phyloP scores from a whole-genome alignment of 2,797 vertebrate genomes.

The Cuculus canorus region DNA sequence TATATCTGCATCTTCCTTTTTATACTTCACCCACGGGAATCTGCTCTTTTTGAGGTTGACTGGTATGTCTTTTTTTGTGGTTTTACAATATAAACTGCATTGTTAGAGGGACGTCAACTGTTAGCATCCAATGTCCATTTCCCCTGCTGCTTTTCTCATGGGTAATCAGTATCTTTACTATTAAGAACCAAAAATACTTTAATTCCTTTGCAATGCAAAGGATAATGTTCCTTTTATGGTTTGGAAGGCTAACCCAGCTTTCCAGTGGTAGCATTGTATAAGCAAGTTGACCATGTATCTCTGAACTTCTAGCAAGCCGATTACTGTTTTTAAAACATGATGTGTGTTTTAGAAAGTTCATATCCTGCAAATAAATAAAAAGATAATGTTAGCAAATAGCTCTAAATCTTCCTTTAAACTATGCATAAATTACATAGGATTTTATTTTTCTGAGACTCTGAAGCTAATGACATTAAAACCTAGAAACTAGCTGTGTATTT shows the following conservation, averaged over 20 bases:
- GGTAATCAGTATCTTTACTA: background rate
- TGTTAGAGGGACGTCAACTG: background rate
- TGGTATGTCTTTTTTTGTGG: background rate
- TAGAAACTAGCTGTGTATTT: background rate
- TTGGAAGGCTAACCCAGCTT: slow-evolving; percentile 4
- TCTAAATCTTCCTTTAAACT: background rate
- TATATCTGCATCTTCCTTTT: background rate
- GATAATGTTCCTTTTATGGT: background rate
- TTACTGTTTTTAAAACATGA: background rate
- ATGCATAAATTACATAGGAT: background rate
- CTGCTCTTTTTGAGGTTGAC: background rate
- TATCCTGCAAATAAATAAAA: background rate
- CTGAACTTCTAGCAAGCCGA: background rate
- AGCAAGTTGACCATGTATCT: background rate
- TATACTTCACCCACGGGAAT: background rate
- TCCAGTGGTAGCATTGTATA: background rate
- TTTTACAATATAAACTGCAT: background rate
- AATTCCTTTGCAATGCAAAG: background rate
- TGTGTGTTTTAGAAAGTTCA: background rate
- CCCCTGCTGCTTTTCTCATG: background rate
- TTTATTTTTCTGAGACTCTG: background rate
- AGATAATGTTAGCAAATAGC: background rate
- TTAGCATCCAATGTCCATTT: background rate
- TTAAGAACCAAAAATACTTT: background rate
- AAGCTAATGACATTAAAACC: background rate